These are phyloP conservation scores for Tiphia femorata DNA, from an alignment of 2,888 invertebrate species.

Conservation along the genomic window DNA sequence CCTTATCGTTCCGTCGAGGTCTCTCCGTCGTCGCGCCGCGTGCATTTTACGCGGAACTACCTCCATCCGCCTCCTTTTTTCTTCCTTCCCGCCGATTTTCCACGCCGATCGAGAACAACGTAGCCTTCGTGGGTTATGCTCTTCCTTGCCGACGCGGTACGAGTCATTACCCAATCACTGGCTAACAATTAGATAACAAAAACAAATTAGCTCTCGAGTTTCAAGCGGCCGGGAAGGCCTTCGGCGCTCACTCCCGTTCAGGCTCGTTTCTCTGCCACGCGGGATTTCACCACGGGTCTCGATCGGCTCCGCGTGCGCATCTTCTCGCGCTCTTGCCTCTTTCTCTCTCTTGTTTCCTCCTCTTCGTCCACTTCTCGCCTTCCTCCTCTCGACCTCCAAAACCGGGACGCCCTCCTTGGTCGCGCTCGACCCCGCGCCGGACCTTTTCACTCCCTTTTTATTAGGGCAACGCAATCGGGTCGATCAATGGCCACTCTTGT, in stretches of 20 bases:
- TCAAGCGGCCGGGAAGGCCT: slow-evolving; percentile 2
- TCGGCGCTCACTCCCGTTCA: not conserved
- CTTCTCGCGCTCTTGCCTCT: not conserved
- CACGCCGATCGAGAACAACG: not conserved
- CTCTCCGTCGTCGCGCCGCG: not conserved
- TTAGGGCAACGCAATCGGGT: too few relatives aligned
- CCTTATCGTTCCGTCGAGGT: not conserved
- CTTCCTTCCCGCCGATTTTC: not conserved
- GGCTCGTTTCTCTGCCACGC: not conserved
- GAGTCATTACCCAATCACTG: slow-evolving; percentile 16
- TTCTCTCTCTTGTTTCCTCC: not conserved
- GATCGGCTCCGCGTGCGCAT: not conserved
- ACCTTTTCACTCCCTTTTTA: too few relatives aligned
- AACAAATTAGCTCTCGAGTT: slow-evolving; percentile 9
- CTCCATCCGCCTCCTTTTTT: not conserved
- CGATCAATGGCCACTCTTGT: too few relatives aligned
- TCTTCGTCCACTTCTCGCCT: not conserved
- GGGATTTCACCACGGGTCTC: slow-evolving; percentile 2
- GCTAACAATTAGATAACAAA: slow-evolving; percentile 22
- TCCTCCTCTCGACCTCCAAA: too few relatives aligned
- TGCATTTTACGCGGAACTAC: too few relatives aligned
- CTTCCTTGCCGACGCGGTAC: not conserved
- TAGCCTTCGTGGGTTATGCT: slow-evolving; percentile 6
- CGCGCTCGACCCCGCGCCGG: too few relatives aligned
- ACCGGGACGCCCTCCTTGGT: too few relatives aligned